Conservation (phyloP, 2,797 vertebrate species). For the Amblyraja radiata region DNA sequence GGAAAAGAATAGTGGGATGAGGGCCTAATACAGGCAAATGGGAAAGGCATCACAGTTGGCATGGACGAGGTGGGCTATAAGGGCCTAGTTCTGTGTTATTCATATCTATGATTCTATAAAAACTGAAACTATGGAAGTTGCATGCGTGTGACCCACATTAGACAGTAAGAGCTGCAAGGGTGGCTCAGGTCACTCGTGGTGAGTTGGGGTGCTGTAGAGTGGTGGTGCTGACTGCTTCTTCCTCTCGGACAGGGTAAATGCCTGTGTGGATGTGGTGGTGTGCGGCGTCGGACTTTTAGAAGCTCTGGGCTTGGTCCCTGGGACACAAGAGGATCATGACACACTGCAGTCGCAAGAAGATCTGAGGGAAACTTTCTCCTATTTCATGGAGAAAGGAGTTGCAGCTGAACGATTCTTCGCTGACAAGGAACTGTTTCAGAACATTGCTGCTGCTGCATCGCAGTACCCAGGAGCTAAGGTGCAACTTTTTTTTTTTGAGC, state of each 20-base stretch:
- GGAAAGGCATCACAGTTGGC: too few species aligned
- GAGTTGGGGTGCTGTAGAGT: not conserved
- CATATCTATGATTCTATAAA: too few species aligned
- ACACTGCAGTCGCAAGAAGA: slow-evolving; percentile 70
- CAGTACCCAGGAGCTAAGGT: slow-evolving; percentile 83
- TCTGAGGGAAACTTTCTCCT: slow-evolving; percentile 74
- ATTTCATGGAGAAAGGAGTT: slow-evolving; percentile 82
- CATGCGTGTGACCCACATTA: too few species aligned
- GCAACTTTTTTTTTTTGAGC: slow-evolving; percentile 26
- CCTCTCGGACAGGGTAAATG: slow-evolving; percentile 70
- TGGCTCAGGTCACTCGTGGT: not conserved
- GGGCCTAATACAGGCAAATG: too few species aligned
- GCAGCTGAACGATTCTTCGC: slow-evolving; percentile 93
- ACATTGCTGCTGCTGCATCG: slow-evolving; percentile 69
- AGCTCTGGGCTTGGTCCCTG: slow-evolving; percentile 73
- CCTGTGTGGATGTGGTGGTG: slow-evolving; percentile 90
- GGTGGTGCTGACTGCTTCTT: not conserved
- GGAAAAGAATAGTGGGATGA: too few species aligned
- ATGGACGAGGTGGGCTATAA: too few species aligned
- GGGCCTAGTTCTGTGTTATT: too few species aligned
- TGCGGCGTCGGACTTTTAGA: slow-evolving; percentile 83
- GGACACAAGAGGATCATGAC: slow-evolving; percentile 65
- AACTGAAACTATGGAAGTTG: too few species aligned
- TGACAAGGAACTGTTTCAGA: slow-evolving; percentile 66
- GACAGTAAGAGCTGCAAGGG: too few species aligned